These are phyloP conservation scores for Hemichromis elongatus DNA, from an alignment of 2,113 vertebrate genomes.

Conservation along the genomic window DNA sequence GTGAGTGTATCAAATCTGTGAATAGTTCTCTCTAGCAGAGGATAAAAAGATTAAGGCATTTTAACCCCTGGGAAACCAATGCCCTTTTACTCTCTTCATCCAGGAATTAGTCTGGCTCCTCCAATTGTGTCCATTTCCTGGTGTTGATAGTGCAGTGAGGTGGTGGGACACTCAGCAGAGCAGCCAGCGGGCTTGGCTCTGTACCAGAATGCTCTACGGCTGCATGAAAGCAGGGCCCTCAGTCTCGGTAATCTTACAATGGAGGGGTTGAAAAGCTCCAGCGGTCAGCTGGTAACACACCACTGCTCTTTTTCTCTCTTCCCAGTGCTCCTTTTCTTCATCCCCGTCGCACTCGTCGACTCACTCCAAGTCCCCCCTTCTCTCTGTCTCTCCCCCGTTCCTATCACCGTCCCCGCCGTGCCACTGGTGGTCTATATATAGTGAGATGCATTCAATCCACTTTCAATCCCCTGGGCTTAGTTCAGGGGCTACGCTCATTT, in stretches of 20 bases:
- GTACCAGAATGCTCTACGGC: conserved; percentile 14
- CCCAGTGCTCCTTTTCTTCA: conserved; percentile 41
- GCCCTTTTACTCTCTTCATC: conserved; percentile 43
- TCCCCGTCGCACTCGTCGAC: conserved; percentile 31
- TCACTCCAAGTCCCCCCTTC: conserved; percentile 14
- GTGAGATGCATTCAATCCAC: conserved; percentile 67
- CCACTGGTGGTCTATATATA: conserved; percentile 47
- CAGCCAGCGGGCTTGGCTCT: conserved; percentile 29
- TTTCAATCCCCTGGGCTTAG: conserved; percentile 67
- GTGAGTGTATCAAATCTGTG: conserved; percentile 69
- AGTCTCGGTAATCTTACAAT: conserved; percentile 53
- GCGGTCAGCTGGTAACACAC: conserved; percentile 57
- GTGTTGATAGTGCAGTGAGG: conserved; percentile 20
- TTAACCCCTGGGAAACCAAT: conserved; percentile 56
- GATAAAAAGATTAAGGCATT: conserved; percentile 75
- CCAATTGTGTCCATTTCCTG: conserved; percentile 38
- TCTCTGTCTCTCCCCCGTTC: not conserved
- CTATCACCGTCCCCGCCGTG: not conserved
- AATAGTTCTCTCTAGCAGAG: conserved; percentile 54
- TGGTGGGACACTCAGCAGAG: conserved; percentile 16
- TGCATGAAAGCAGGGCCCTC: conserved; percentile 35
- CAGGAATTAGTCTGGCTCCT: conserved; percentile 56
- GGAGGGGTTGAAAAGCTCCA: conserved; percentile 48
- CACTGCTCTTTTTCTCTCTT: conserved; percentile 47
- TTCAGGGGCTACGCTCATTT: conserved; percentile 64